Evolutionary conservation across 2,113 vertebrate genomes (phyloP).

Genomic region (Paraplagusia blochii): DNA sequence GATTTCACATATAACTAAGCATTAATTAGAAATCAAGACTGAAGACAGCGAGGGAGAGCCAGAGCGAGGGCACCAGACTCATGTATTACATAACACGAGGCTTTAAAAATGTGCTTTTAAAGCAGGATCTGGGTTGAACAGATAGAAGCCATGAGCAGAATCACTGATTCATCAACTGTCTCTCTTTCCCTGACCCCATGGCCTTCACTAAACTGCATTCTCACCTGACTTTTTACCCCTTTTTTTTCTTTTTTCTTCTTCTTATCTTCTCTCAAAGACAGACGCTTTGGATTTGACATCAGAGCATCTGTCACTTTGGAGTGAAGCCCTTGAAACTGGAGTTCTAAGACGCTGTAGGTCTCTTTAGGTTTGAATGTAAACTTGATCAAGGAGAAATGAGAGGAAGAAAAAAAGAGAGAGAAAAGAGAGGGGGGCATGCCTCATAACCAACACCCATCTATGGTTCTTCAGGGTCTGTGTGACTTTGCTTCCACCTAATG

Average conservation of each 20-base stretch:
- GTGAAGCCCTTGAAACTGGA: conserved; percentile 29
- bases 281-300: conserved; percentile 34
- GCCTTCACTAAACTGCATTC: conserved; percentile 33
- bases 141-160: conserved; percentile 18
- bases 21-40: conserved; percentile 66
- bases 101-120: conserved; percentile 44
- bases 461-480: conserved; percentile 6
- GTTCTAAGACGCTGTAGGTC: conserved; percentile 40
- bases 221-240: conserved; percentile 17
- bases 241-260: conserved; percentile 14
- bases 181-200: conserved; percentile 29
- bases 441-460: conserved; percentile 35
- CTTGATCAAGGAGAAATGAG: conserved; percentile 68
- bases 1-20: conserved; percentile 56
- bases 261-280: conserved; percentile 5
- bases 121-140: conserved; percentile 38
- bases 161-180: conserved; percentile 24
- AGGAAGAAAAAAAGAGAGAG: conserved; percentile 33
- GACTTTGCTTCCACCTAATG: conserved; percentile 74
- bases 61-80: conserved; percentile 1
- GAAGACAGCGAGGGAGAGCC: conserved; percentile 24
- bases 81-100: conserved; percentile 21
- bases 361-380: conserved; percentile 56
- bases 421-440: conserved; percentile 31
- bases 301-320: conserved; percentile 49